phyloP scores from a whole-genome alignment of 2,888 invertebrate genomes.

The Philereme transversata region DNA sequence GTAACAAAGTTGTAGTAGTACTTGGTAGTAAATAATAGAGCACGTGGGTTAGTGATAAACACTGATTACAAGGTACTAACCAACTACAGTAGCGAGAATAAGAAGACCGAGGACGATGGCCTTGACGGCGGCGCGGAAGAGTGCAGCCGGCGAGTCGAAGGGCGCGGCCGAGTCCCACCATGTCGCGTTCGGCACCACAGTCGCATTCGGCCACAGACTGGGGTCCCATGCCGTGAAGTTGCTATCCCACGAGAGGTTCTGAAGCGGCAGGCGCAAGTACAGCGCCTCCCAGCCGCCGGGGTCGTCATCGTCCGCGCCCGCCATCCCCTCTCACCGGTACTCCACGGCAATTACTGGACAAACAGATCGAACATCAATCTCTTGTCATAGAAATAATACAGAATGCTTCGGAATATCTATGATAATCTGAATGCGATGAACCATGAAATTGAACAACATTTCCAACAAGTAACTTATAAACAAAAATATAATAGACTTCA shows the following conservation, averaged over 20 bases:
- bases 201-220: conserved; percentile 60
- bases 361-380: conserved; percentile 15
- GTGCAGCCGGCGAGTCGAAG: conserved; percentile 78
- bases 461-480: no score
- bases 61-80: conserved; percentile 56
- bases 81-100: conserved; percentile 86
- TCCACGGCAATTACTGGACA: conserved; percentile 59
- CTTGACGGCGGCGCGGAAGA: conserved; percentile 85
- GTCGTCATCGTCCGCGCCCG: conserved; percentile 77
- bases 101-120: conserved; percentile 84
- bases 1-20: no score
- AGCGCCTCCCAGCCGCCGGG: conserved; percentile 75
- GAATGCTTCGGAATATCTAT: neutral
- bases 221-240: conserved; percentile 67
- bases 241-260: conserved; percentile 59
- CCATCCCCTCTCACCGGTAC: conserved; percentile 77
- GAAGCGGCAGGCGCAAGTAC: conserved; percentile 64
- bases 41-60: no score
- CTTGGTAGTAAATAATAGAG: no score
- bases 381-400: neutral
- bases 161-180: conserved; percentile 75
- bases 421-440: no score
- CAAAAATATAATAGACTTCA: no score
- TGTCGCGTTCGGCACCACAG: conserved; percentile 63
- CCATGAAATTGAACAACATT: no score